Evolutionary conservation across 1,140 invertebrate species (phyloP), one percentile per base, ranked within the genome.

Genomic region (Drepana arcuata): DNA sequence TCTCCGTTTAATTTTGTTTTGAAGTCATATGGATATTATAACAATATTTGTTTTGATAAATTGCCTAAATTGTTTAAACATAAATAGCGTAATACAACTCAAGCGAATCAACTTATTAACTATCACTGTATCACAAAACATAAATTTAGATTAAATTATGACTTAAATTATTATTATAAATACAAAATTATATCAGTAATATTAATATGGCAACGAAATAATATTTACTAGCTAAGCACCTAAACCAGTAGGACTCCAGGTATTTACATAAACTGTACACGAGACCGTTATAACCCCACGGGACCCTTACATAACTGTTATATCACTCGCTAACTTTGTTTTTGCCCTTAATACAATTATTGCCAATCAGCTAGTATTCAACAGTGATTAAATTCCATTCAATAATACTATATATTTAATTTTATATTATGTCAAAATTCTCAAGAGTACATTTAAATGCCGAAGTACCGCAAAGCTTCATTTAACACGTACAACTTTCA

Each of bases 201-300:
- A 66, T 69, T 78, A 78, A 80, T 78, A 81, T 78, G 75, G 73
- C 73, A 81, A 81, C 70, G 67, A 75, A 81, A 75, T 64, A n/a
- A 72, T 63, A 69, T 73, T 64, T 74, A 66, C 62, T 77, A 70
- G 63, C 73, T 81, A 81, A 77, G 69, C 77, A 78, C 71, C 73
- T 78, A 80, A 48, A 71, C 58, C 58, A 67, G 58, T 65, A 77
- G 71, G 69, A 57, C 51, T 68, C 69, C 48, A 63, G 58, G 45
- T 80, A 78, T 78, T 72, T 73, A 80, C 72, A 80, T 41, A 48
- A 21, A 28, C 68, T 80, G 66, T 80, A 80, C 75, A 80, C n/a
- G n/a, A n/a, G n/a, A n/a, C n/a, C n/a, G n/a, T n/a, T n/a, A n/a
- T n/a, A n/a, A n/a, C n/a, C n/a, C n/a, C n/a, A n/a, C n/a, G n/a